Percentiles rank a stretch among this genome's conserved stretches.
Evolutionary conservation across 2,113 vertebrate species (phyloP).

Genomic region (Albula glossodonta): DNA sequence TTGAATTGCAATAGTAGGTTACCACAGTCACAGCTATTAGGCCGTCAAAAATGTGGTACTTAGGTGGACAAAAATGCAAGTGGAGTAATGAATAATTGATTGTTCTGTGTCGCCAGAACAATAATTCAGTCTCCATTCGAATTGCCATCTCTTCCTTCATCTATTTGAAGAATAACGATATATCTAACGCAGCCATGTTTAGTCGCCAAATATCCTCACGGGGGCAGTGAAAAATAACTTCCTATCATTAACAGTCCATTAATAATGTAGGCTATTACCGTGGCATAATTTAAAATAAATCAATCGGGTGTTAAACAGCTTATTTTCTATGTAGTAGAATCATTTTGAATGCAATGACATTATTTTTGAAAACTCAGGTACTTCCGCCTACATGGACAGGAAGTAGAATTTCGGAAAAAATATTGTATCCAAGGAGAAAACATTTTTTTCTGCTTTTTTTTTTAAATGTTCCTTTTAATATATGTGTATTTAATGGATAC

Average conservation of each 20-base stretch:
- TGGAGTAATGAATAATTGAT: slow-evolving; percentile 74
- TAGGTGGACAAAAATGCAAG: slow-evolving; percentile 57
- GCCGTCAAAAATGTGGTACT: slow-evolving; percentile 27
- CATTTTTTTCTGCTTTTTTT: not conserved
- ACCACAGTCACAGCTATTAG: not conserved
- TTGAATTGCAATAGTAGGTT: not conserved
- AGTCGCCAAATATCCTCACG: slow-evolving; percentile 71
- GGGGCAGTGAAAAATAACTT: slow-evolving; percentile 76
- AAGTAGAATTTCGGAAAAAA: not conserved
- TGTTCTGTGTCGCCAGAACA: slow-evolving; percentile 60
- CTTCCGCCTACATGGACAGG: slow-evolving; percentile 4
- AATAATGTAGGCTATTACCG: slow-evolving; percentile 71
- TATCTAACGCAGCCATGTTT: slow-evolving; percentile 67
- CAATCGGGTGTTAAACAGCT: slow-evolving; percentile 66
- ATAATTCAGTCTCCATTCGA: slow-evolving; percentile 41
- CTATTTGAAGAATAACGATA: slow-evolving; percentile 55
- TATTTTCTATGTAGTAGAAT: slow-evolving; percentile 33
- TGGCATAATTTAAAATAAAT: slow-evolving; percentile 70
- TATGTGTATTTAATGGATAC: not conserved
- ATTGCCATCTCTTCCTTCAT: slow-evolving; percentile 29
- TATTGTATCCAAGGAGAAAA: not conserved
- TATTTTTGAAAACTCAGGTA: not conserved
- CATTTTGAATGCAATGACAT: not conserved
- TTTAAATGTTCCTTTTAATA: not conserved
- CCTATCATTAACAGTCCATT: slow-evolving; percentile 72